Percentiles rank a stretch among this genome's conserved stretches.
Conservation (phyloP, 2,888 invertebrate species). For the Epinotia brunnichana region DNA sequence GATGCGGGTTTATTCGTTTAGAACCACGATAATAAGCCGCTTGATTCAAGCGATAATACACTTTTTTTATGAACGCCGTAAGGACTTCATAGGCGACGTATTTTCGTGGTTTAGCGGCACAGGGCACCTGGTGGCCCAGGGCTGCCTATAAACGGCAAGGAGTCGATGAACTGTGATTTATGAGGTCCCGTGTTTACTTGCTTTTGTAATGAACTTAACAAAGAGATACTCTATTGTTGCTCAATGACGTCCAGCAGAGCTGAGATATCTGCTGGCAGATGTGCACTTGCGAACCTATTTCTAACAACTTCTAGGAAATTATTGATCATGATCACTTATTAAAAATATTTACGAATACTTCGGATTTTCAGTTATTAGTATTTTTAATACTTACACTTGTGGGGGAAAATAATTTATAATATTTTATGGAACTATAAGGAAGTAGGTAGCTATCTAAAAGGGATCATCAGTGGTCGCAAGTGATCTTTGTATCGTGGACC, state of each 20-base stretch:
- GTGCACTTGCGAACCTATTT: conserved; percentile 29
- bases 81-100: background rate
- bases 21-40: conserved; percentile 19
- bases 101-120: background rate
- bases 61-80: conserved; percentile 5
- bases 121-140: conserved; percentile 38
- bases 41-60: conserved; percentile 55
- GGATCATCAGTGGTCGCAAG: too few relatives aligned
- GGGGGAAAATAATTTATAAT: too few relatives aligned
- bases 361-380: background rate
- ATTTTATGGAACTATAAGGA: too few relatives aligned
- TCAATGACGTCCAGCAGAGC: conserved; percentile 19
- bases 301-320: conserved; percentile 2
- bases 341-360: background rate
- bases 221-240: conserved; percentile 21
- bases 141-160: conserved; percentile 38
- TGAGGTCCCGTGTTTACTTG: conserved; percentile 26
- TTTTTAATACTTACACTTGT: too few relatives aligned
- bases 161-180: conserved; percentile 43
- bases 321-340: background rate
- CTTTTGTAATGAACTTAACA: conserved; percentile 30
- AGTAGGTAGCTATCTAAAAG: too few relatives aligned
- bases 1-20: conserved; percentile 68
- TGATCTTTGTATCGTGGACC: too few relatives aligned
- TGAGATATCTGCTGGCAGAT: conserved; percentile 35